These are phyloP conservation scores for Mormyrops boulengeri DNA, from an alignment of 2,797 vertebrate genomes.

Conservation along the genomic window DNA sequence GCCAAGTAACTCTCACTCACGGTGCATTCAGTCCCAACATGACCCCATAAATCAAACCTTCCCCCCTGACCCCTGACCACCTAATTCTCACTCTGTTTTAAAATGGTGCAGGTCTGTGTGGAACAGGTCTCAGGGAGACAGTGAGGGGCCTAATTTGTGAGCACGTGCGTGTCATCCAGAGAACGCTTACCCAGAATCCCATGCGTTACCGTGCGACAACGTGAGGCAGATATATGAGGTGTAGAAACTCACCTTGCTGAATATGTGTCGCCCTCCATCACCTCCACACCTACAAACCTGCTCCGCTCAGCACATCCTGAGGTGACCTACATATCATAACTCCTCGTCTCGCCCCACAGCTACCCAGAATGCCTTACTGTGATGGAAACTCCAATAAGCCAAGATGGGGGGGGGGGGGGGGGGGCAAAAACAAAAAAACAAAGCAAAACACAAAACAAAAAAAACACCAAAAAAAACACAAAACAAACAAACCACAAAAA, in stretches of 20 bases:
- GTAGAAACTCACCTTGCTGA: background rate
- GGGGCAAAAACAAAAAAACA: too few species aligned
- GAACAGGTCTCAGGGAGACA: background rate
- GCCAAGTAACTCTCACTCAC: background rate
- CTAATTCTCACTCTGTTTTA: background rate
- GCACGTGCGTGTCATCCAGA: background rate
- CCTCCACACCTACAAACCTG: conserved; percentile 15
- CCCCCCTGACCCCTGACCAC: background rate
- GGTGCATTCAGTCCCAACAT: background rate
- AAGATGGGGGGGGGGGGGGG: too few species aligned
- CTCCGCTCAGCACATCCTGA: conserved; percentile 18
- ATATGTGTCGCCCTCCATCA: background rate
- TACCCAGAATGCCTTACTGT: too few species aligned
- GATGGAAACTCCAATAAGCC: too few species aligned
- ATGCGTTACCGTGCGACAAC: background rate
- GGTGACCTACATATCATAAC: conserved; percentile 15
- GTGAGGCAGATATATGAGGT: background rate
- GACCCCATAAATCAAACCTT: conserved; percentile 1
- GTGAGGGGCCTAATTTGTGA: background rate
- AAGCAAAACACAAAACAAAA: too few species aligned
- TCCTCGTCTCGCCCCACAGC: background rate
- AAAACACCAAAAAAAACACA: too few species aligned
- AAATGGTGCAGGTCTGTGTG: background rate
- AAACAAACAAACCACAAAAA: too few species aligned
- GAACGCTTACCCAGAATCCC: background rate